These are phyloP conservation scores for Zaprionus ghesquierei DNA, from an alignment of 1,140 invertebrate species.

Conservation along the genomic window DNA sequence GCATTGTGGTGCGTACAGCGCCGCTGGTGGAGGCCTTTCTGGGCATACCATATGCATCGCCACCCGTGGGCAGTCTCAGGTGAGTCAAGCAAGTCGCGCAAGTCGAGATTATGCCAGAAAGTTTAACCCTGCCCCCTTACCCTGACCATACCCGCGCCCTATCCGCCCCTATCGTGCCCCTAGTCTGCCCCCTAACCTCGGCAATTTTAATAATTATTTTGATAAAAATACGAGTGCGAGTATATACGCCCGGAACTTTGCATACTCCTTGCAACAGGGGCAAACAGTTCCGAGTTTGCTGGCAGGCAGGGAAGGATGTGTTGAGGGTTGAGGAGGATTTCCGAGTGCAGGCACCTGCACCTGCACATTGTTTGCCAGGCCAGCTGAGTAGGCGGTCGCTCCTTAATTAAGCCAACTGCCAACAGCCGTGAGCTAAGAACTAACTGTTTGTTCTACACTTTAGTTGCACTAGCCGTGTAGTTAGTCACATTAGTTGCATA, in stretches of 20 bases:
- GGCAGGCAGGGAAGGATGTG: not conserved
- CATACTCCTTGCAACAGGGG: conserved; percentile 1
- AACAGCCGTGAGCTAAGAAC: not conserved
- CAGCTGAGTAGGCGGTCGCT: not conserved
- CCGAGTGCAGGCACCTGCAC: not conserved
- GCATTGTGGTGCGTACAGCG: conserved; percentile 90
- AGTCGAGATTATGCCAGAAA: conserved; percentile 18
- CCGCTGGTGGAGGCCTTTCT: conserved; percentile 96
- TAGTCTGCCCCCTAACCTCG: not conserved
- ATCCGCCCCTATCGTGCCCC: not conserved
- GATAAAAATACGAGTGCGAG: no score
- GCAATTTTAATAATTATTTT: conserved; percentile 81
- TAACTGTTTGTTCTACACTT: not conserved
- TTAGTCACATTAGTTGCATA: not conserved
- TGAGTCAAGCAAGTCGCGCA: no score
- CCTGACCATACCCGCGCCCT: not conserved
- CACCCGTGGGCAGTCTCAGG: conserved; percentile 83
- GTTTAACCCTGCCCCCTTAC: no score
- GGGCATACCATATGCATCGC: conserved; percentile 94
- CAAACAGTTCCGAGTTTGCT: not conserved
- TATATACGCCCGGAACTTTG: conserved; percentile 31
- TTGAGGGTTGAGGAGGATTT: no score
- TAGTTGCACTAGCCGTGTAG: not conserved
- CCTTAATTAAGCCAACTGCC: not conserved
- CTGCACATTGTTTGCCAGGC: conserved; percentile 20